Evolutionary conservation across 2,888 invertebrate genomes (phyloP).

Genomic region (Lochmaea capreae): DNA sequence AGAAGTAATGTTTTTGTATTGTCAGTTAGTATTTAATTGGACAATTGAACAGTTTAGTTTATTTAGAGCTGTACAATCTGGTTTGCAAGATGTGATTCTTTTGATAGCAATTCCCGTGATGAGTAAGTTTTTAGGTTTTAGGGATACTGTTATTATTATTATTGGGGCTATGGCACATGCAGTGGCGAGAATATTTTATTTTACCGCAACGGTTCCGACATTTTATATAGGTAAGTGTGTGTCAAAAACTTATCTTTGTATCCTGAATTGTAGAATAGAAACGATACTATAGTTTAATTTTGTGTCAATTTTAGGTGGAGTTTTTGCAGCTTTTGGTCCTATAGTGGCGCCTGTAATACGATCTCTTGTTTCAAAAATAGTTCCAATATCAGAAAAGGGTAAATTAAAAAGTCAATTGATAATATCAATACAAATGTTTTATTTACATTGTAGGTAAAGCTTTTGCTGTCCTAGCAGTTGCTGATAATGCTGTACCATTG

Average conservation of each 20-base stretch:
- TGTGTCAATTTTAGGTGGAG: conserved; percentile 71
- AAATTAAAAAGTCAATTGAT: conserved; percentile 33
- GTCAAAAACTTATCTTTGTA: too few species aligned
- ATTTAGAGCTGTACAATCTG: conserved; percentile 78
- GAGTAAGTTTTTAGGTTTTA: conserved; percentile 75
- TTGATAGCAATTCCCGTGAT: conserved; percentile 78
- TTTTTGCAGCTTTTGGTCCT: conserved; percentile 80
- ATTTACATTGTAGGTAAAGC: conserved; percentile 72
- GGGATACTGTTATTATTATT: conserved; percentile 80
- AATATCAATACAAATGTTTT: background rate
- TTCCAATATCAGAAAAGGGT: conserved; percentile 79
- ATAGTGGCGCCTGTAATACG: conserved; percentile 82
- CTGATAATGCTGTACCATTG: conserved; percentile 83
- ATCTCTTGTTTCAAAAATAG: conserved; percentile 85
- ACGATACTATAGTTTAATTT: background rate
- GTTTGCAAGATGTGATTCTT: conserved; percentile 78
- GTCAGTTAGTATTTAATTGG: conserved; percentile 80
- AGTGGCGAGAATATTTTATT: conserved; percentile 76
- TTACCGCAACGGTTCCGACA: conserved; percentile 68
- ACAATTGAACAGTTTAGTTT: conserved; percentile 75
- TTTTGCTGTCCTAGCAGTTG: conserved; percentile 81
- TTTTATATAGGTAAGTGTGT: conserved; percentile 71
- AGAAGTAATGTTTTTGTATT: conserved; percentile 80
- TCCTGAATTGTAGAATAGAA: too few species aligned
- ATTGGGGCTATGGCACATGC: conserved; percentile 79